Conservation (phyloP, 1,140 invertebrate species). For the Heliconius nattereri region DNA sequence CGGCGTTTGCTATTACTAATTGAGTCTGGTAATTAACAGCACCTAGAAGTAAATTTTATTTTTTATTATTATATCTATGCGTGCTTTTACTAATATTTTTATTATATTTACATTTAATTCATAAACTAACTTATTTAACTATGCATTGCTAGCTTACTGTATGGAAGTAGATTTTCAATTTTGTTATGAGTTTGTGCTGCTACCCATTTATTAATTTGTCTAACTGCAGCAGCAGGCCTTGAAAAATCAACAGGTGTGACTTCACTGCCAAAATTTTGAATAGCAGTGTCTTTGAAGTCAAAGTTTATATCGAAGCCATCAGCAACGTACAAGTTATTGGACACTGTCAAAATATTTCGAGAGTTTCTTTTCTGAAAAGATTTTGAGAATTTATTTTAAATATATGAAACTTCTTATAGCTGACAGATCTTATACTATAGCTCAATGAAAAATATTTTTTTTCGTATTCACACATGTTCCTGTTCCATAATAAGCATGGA, state of each 20-base stretch:
- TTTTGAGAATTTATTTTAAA: too few species aligned
- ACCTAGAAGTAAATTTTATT: constrained; percentile 58
- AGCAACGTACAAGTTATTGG: constrained; percentile 58
- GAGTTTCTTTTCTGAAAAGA: constrained; percentile 61
- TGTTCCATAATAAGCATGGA: too few species aligned
- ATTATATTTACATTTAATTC: not conserved
- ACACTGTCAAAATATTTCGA: constrained; percentile 57
- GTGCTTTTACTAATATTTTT: too few species aligned
- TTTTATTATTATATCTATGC: not conserved
- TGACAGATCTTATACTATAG: not conserved
- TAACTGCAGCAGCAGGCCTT: constrained; percentile 59
- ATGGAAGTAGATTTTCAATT: constrained; percentile 82
- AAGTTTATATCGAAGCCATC: constrained; percentile 54
- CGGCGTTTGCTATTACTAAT: constrained; percentile 85
- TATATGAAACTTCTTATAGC: constrained; percentile 38
- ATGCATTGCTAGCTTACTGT: constrained; percentile 68
- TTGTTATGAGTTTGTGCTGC: constrained; percentile 81
- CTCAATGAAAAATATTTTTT: too few species aligned
- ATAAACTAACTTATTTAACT: not conserved
- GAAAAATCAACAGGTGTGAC: constrained; percentile 77
- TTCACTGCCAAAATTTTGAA: constrained; percentile 59
- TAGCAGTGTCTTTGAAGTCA: constrained; percentile 55
- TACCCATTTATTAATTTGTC: constrained; percentile 85
- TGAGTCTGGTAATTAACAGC: constrained; percentile 77
- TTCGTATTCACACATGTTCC: too few species aligned